phyloP scores from a whole-genome alignment of 2,113 vertebrate genomes.

The Lonchura striata region DNA sequence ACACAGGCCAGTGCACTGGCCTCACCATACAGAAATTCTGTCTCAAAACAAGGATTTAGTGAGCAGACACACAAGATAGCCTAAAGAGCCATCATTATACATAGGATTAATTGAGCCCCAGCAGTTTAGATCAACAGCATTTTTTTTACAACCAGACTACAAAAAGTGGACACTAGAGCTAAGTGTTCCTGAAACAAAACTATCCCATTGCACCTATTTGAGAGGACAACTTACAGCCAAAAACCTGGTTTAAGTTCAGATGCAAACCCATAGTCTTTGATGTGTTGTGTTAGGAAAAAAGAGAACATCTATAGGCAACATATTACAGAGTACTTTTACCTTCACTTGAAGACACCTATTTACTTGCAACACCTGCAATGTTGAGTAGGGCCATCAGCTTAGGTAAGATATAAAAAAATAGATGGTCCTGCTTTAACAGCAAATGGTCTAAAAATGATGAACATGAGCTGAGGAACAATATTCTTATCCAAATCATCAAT shows the following conservation, averaged over 20 bases:
- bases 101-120: background rate
- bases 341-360: background rate
- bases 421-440: background rate
- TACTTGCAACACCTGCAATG: no score
- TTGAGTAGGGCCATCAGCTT: background rate
- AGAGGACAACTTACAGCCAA: background rate
- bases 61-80: background rate
- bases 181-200: background rate
- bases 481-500: background rate
- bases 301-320: background rate
- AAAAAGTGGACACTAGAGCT: background rate
- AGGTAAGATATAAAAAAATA: background rate
- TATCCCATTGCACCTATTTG: background rate
- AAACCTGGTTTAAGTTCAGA: background rate
- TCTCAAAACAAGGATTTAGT: background rate
- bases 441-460: background rate
- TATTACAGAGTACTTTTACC: background rate
- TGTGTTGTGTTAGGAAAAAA: background rate
- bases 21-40: background rate
- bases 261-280: background rate
- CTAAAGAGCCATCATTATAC: background rate
- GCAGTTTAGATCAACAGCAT: background rate
- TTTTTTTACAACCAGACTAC: background rate
- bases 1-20: background rate
- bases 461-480: background rate